Evolutionary conservation across 1,140 invertebrate species (phyloP).

Genomic region (Latrodectus geometricus): DNA sequence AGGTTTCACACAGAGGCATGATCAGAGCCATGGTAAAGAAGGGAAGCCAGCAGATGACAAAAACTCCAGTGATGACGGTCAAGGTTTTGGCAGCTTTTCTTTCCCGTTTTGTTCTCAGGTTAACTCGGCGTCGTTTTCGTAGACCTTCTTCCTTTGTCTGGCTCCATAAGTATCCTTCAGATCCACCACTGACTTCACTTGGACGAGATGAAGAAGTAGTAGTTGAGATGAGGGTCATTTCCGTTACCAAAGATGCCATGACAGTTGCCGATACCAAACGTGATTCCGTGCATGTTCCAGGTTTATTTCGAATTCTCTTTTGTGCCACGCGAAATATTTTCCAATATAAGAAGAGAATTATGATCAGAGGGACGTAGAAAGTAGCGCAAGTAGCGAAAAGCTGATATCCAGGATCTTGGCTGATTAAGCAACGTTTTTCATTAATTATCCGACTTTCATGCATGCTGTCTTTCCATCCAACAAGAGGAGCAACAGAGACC

Average conservation of each 20-base stretch:
- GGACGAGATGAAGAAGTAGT: slow-evolving; percentile 55
- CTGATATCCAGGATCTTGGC: slow-evolving; percentile 89
- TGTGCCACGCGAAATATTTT: slow-evolving; percentile 91
- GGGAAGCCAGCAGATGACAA: slow-evolving; percentile 93
- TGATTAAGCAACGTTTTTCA: slow-evolving; percentile 80
- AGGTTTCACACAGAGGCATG: slow-evolving; percentile 83
- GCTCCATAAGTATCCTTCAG: slow-evolving; percentile 40
- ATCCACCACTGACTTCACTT: slow-evolving; percentile 19
- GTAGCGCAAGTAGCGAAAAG: slow-evolving; percentile 85
- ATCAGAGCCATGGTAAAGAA: slow-evolving; percentile 91
- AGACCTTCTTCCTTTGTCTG: slow-evolving; percentile 37
- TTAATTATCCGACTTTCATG: slow-evolving; percentile 74
- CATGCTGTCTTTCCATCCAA: slow-evolving; percentile 73
- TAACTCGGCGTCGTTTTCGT: slow-evolving; percentile 75
- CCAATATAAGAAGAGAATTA: slow-evolving; percentile 94
- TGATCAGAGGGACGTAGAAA: slow-evolving; percentile 95
- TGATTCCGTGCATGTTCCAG: slow-evolving; percentile 66
- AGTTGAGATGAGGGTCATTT: slow-evolving; percentile 40
- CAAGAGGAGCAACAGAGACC: slow-evolving; percentile 87
- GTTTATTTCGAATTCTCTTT: slow-evolving; percentile 81
- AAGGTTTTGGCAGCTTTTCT: slow-evolving; percentile 74
- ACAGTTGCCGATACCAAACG: slow-evolving; percentile 62
- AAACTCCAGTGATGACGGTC: slow-evolving; percentile 82
- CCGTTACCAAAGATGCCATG: slow-evolving; percentile 46
- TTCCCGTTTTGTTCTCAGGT: slow-evolving; percentile 84